Evolutionary conservation across 2,113 vertebrate genomes (phyloP), one percentile per base, ranked within the genome.

Genomic region (Onychostruthus taczanowskii): DNA sequence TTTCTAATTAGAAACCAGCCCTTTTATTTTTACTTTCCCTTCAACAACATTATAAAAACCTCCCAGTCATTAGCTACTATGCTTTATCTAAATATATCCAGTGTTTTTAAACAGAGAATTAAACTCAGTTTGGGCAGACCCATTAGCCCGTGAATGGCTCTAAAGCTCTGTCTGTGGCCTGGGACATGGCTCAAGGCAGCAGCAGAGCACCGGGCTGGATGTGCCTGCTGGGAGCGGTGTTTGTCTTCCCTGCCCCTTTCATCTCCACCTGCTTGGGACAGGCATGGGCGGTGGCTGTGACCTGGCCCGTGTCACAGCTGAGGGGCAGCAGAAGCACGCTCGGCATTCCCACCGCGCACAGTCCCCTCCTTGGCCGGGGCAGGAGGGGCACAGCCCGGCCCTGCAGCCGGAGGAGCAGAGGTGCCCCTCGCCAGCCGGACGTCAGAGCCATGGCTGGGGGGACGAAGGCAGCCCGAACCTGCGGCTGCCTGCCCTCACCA

Each of bases 311-410:
- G 13, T 11, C 3, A 17, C 61, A 28, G 89, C 23, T 0, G 16
- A 39, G 64, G 56, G 77, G 61, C 47, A 37, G 73, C 6, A 75
- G 73, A 4, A 43, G 16, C 21, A 5, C 55, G 30, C 37, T 19
- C 6, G 37, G 64, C 14, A 5, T 3, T 28, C 10, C 0, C 2
- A 16, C 15, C 1, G 1, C 1, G 2, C 47, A 4, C 70, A 1
- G 3, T 46, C 2, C 15, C 22, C 59, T 33, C 53, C n/a, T 35
- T 7, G 33, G 17, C 0, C 5, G 0, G 16, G 2, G 44, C 6
- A 9, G 76, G 27, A 35, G 7, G 6, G 66, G 23, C 49, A 4
- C 11, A 3, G 46, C 1, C 1, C 22, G 39, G 63, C 33, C 21
- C 50, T 1, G 12, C 9, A 26, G 49, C 50, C 14, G 70, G 22